These are phyloP conservation scores for Chrysina gloriosa DNA, from an alignment of 2,888 invertebrate genomes.

Conservation along the genomic window DNA sequence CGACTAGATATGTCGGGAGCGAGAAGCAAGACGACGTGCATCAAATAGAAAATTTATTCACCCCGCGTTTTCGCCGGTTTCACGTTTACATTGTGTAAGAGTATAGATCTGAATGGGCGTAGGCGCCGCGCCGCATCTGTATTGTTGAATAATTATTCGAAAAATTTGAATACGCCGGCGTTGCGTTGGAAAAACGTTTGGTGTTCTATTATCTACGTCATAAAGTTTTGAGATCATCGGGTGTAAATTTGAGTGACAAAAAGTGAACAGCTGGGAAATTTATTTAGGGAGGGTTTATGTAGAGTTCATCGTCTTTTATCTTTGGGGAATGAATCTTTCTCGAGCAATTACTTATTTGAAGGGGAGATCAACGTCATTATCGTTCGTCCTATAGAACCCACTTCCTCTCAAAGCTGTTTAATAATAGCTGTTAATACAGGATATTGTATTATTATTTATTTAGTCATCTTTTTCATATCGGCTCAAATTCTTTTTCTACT, in stretches of 20 bases:
- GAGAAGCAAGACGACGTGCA: not conserved
- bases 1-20: not conserved
- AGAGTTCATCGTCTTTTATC: no score
- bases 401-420: no score
- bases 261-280: not conserved
- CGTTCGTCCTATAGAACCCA: no score
- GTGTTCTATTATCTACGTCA: not conserved
- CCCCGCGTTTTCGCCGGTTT: not conserved
- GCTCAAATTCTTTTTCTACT: no score
- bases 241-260: not conserved
- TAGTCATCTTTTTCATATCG: no score
- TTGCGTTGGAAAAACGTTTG: no score
- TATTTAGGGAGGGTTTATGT: not conserved
- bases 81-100: not conserved
- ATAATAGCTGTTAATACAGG: no score
- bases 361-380: no score
- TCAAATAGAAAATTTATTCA: conserved; percentile 17
- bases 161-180: not conserved
- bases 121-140: not conserved
- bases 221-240: not conserved
- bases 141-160: not conserved
- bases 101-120: not conserved
- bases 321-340: no score
- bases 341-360: no score
- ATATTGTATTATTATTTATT: no score